phyloP scores from a whole-genome alignment of 2,888 invertebrate species.

The Caenorhabditis parvicauda region DNA sequence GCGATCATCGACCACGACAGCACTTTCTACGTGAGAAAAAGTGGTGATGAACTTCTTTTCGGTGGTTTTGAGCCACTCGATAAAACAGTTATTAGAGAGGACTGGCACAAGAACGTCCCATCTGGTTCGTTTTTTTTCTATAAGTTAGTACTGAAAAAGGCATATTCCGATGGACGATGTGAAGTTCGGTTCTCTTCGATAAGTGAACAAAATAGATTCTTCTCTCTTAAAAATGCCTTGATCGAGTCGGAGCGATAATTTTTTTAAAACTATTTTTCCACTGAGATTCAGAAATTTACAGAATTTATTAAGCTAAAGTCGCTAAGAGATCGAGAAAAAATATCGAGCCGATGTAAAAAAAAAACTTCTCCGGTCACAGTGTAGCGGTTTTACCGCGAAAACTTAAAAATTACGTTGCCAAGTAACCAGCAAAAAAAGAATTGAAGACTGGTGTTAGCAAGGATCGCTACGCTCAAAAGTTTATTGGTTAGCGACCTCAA shows the following conservation, averaged over 20 bases:
- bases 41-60: slow-evolving; percentile 62
- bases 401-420: too few species aligned
- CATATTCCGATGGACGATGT: neutral
- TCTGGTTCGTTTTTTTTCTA: slow-evolving; percentile 51
- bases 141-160: neutral
- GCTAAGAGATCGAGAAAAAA: too few species aligned
- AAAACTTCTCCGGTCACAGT: too few species aligned
- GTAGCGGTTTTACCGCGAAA: too few species aligned
- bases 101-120: slow-evolving; percentile 65
- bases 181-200: neutral
- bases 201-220: neutral
- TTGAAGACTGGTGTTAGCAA: too few species aligned
- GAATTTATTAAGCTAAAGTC: too few species aligned
- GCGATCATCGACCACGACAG: slow-evolving; percentile 66
- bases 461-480: too few species aligned
- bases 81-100: slow-evolving; percentile 63
- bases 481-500: too few species aligned
- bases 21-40: slow-evolving; percentile 65
- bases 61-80: slow-evolving; percentile 65
- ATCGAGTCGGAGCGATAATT: neutral
- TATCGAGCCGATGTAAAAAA: too few species aligned
- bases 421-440: too few species aligned
- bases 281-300: too few species aligned
- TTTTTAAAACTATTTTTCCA: neutral
- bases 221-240: neutral